A percentile compares a stretch with the other conserved stretches of the same genome.
Conservation (phyloP, 2,888 invertebrate genomes). For the Taphrorychus bicolor region DNA sequence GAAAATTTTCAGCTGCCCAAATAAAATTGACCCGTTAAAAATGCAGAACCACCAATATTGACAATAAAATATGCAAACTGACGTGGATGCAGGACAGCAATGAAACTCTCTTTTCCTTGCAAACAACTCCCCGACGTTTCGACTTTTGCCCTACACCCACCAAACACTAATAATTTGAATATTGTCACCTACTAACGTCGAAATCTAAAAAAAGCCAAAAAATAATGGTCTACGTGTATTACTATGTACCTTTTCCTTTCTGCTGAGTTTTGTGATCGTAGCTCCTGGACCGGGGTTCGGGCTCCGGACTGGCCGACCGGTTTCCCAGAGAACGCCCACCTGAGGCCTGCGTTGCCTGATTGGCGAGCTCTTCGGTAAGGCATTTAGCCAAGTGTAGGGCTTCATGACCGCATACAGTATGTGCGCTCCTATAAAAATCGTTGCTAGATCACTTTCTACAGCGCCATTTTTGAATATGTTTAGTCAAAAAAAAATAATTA, state of each 20-base stretch:
- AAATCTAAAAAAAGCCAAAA: neutral
- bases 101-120: too few species aligned
- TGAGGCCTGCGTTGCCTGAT: constrained; percentile 52
- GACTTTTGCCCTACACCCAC: too few species aligned
- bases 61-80: neutral
- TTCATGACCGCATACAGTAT: constrained; percentile 83
- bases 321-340: constrained; percentile 51
- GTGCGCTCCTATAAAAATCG: constrained; percentile 62
- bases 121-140: too few species aligned
- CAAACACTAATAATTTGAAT: too few species aligned
- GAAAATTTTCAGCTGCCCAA: constrained; percentile 65
- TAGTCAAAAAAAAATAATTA: neutral
- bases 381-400: constrained; percentile 78
- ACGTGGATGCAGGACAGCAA: too few species aligned
- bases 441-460: neutral
- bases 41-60: neutral
- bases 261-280: constrained; percentile 68
- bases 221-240: neutral
- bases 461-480: too few species aligned
- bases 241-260: constrained; percentile 59
- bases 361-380: constrained; percentile 69
- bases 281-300: constrained; percentile 71
- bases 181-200: too few species aligned
- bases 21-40: neutral
- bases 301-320: constrained; percentile 62